Evolutionary conservation across 2,888 invertebrate genomes (phyloP).

Genomic region (Tetropium fuscum): DNA sequence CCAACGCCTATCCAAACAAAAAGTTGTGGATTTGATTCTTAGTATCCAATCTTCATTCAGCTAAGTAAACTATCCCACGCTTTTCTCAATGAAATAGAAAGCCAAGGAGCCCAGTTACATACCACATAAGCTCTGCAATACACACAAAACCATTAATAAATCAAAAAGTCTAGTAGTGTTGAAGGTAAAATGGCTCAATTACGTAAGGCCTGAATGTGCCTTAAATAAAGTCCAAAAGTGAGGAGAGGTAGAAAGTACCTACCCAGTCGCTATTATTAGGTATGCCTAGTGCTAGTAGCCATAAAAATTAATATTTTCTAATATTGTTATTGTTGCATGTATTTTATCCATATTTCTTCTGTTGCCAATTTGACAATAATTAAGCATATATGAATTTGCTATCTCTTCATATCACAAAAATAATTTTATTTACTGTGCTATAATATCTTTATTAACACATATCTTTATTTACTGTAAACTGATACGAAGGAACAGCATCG

Average conservation of each 20-base stretch:
- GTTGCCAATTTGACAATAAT: no score
- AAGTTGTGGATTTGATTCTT: not conserved
- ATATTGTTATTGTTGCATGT: no score
- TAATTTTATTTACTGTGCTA: no score
- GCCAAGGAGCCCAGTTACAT: constrained; percentile 52
- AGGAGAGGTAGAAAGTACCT: constrained; percentile 21
- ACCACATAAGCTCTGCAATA: constrained; percentile 49
- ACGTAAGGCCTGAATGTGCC: constrained; percentile 31
- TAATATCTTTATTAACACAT: no score
- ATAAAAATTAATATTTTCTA: no score
- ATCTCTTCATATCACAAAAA: no score
- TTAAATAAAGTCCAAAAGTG: constrained; percentile 13
- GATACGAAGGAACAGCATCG: no score
- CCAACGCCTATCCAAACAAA: not conserved
- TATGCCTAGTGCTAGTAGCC: no score
- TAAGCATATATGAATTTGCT: no score
- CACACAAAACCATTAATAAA: constrained; percentile 39
- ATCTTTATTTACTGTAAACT: no score
- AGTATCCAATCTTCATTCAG: constrained; percentile 4
- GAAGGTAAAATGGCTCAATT: constrained; percentile 35
- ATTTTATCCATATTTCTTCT: no score
- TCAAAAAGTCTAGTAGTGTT: constrained; percentile 40
- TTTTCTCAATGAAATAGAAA: constrained; percentile 48
- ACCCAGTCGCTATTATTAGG: no score
- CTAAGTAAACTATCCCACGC: constrained; percentile 45